Evolutionary conservation across 1,140 invertebrate species (phyloP), one percentile per base, ranked within the genome.

Genomic region (Paracyclopina nana): DNA sequence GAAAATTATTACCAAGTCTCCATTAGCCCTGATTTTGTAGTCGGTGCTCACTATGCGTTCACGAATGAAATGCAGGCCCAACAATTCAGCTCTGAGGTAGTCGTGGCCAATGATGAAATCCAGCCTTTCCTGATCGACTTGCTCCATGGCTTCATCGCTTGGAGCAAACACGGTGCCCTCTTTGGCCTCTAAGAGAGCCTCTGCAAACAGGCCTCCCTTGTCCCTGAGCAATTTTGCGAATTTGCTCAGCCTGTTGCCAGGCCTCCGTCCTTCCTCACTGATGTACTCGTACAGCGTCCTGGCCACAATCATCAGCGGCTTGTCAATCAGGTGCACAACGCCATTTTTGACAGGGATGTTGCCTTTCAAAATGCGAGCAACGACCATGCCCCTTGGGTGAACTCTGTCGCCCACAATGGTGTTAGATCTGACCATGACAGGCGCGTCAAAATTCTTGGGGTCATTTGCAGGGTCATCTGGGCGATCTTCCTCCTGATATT

Each of bases 291-390:
- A 74, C 34, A 90, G 76, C 4, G 77, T 80, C 9, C 76, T 78
- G 58, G 88, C 83, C 25, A 88, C 79, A 29, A 90, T 76, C 78
- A 90, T 86, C 1, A 92, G 67, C 0, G 85, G 85, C 53, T 81
- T 73, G 53, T 83, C 79, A 57, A 91, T 91, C 22, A 92, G 70
- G 68, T 92, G 87, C 1, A 91, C 76, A 0, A 91, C 85, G 8
- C 87, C 86, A 60, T 91, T 91, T 59, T 75, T 76, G 4, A 91
- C 81, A 0, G 86, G 85, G 55, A 92, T 90, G 64, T 92, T 90
- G n/a, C 78, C 78, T 62, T 78, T 77, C 1, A 87, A 73, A 51
- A 92, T 82, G 62, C 86, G 79, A 2, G 83, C 78, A 16, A 86
- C 58, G 4, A 90, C 84, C 4, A 83, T 80, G 11, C 85, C 86